Conservation (phyloP, 2,113 vertebrate species). For the Tetrax tetrax region DNA sequence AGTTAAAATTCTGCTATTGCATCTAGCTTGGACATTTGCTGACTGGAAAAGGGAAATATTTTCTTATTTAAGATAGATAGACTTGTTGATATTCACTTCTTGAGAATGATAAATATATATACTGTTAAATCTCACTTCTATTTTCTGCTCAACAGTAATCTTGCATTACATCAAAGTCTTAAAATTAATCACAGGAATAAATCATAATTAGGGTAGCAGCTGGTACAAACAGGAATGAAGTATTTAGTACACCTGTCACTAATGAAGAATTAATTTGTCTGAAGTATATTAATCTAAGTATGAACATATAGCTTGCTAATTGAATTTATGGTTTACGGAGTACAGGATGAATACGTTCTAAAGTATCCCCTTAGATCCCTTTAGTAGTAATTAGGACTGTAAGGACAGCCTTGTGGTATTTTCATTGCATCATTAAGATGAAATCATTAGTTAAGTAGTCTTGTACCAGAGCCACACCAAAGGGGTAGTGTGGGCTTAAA, state of each 20-base stretch:
- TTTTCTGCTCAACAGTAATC: constrained; percentile 27
- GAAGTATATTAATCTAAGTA: background rate
- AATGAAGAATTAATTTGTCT: constrained; percentile 45
- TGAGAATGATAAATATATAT: constrained; percentile 11
- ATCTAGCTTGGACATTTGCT: background rate
- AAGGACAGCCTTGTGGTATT: constrained; percentile 26
- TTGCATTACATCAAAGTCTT: constrained; percentile 16
- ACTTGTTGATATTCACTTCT: constrained; percentile 15
- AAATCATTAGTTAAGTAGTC: constrained; percentile 10
- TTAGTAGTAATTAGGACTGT: constrained; percentile 23
- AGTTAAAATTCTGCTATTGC: background rate
- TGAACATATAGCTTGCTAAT: constrained; percentile 15
- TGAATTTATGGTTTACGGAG: background rate
- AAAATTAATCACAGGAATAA: constrained; percentile 32
- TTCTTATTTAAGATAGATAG: constrained; percentile 8
- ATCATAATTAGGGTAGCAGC: constrained; percentile 8
- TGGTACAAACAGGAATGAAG: constrained; percentile 16
- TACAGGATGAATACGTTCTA: background rate
- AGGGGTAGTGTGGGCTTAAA: background rate
- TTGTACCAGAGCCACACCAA: background rate
- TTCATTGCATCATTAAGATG: constrained; percentile 39
- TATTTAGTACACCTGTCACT: constrained; percentile 20
- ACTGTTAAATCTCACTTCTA: constrained; percentile 39
- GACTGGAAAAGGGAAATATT: background rate
- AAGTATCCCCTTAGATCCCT: constrained; percentile 7